phyloP scores from a whole-genome alignment of 2,888 invertebrate genomes.

The Dynastes tityus region DNA sequence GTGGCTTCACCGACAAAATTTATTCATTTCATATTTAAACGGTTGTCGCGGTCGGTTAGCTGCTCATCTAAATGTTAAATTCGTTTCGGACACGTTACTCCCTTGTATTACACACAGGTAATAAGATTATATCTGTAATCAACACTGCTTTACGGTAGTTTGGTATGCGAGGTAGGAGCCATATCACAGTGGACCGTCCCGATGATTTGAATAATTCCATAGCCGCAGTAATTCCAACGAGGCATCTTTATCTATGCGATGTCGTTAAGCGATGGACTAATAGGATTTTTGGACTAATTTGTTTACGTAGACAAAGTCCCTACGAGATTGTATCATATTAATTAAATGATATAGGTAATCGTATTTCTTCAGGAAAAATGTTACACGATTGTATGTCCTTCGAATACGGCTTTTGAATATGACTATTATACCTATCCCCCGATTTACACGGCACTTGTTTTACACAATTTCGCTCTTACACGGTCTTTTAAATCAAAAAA shows the following conservation, averaged over 20 bases:
- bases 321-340: constrained; percentile 7
- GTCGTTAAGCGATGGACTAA: constrained; percentile 29
- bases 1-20: constrained; percentile 48
- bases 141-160: constrained; percentile 48
- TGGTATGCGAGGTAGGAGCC: constrained; percentile 46
- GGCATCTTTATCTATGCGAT: constrained; percentile 25
- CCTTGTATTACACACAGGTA: constrained; percentile 57
- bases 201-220: constrained; percentile 40
- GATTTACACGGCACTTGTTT: no score
- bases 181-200: constrained; percentile 17
- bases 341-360: constrained; percentile 3
- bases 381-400: no score
- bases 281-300: constrained; percentile 27
- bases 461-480: no score
- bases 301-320: constrained; percentile 11
- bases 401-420: no score
- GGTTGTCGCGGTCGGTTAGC: constrained; percentile 51
- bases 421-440: no score
- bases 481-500: no score
- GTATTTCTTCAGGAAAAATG: neutral
- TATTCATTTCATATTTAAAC: constrained; percentile 59
- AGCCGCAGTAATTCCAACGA: constrained; percentile 9
- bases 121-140: constrained; percentile 56
- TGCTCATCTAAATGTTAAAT: constrained; percentile 57
- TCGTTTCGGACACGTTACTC: constrained; percentile 53